Percentiles rank a stretch among this genome's conserved stretches.
phyloP scores from a whole-genome alignment of 2,888 invertebrate species.

The Halictus ligatus region DNA sequence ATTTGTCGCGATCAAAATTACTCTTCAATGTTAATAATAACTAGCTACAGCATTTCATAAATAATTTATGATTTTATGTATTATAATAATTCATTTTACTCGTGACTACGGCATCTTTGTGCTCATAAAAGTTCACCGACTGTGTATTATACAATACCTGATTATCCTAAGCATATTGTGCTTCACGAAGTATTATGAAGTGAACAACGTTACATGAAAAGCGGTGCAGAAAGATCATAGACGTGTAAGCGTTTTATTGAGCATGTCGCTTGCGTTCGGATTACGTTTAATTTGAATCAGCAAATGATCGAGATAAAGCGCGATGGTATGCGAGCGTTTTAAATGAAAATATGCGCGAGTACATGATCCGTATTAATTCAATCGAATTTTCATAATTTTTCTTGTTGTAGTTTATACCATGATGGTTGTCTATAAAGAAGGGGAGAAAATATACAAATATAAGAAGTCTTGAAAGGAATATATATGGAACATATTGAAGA shows the following conservation, averaged over 20 bases:
- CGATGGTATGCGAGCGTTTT: conserved; percentile 15
- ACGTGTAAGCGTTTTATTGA: conserved; percentile 25
- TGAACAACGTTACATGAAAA: conserved; percentile 26
- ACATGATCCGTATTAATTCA: background rate
- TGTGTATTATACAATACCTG: conserved; percentile 14
- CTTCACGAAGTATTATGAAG: background rate
- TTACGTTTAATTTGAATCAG: conserved; percentile 1
- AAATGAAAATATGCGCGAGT: conserved; percentile 1
- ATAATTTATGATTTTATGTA: background rate
- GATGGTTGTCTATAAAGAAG: conserved; percentile 12
- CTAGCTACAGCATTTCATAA: conserved; percentile 1
- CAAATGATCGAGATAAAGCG: conserved; percentile 32
- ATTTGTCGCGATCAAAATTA: background rate
- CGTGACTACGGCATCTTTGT: background rate
- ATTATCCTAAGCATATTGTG: background rate
- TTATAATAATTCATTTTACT: background rate
- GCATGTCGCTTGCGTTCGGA: conserved; percentile 3
- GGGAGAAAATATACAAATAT: background rate
- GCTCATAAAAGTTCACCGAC: background rate
- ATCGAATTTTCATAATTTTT: conserved; percentile 22
- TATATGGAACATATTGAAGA: background rate
- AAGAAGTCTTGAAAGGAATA: background rate
- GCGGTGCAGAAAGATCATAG: conserved; percentile 37
- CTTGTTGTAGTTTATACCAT: conserved; percentile 27
- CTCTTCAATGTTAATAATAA: background rate